These are phyloP conservation scores for Dromiciops gliroides DNA, from an alignment of 2,113 vertebrate species.

Conservation along the genomic window DNA sequence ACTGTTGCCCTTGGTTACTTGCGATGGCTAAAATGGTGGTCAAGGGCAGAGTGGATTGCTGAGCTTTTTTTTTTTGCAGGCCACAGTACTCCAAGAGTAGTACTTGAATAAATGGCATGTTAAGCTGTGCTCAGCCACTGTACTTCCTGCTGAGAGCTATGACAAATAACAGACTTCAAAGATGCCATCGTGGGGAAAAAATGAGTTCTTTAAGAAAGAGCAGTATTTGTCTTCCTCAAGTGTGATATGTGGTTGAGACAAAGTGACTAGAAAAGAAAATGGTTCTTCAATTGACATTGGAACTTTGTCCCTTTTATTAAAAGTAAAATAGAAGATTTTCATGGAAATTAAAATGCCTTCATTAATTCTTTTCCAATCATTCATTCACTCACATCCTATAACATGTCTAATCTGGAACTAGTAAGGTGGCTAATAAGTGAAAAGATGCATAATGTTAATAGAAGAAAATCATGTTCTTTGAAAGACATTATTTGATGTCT, in stretches of 20 bases:
- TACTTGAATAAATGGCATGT: conserved; percentile 71
- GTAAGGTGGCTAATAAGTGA: conserved; percentile 43
- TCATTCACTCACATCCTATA: background rate
- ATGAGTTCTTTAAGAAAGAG: conserved; percentile 64
- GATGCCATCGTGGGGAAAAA: conserved; percentile 59
- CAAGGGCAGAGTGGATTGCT: conserved; percentile 63
- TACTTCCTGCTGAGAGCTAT: conserved; percentile 62
- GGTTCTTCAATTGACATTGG: conserved; percentile 67
- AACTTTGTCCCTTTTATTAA: conserved; percentile 57
- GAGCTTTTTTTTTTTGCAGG: conserved; percentile 60
- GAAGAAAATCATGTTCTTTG: conserved; percentile 49
- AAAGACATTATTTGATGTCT: conserved; percentile 39
- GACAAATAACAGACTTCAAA: conserved; percentile 74
- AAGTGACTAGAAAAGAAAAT: conserved; percentile 67
- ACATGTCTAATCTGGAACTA: conserved; percentile 59
- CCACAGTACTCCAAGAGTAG: conserved; percentile 45
- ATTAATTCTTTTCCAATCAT: conserved; percentile 37
- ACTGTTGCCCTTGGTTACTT: conserved; percentile 34
- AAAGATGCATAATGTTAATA: conserved; percentile 58
- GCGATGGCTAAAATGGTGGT: conserved; percentile 32
- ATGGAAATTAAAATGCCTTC: conserved; percentile 36
- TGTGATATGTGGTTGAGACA: conserved; percentile 64
- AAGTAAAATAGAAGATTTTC: conserved; percentile 42
- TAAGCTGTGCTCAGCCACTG: conserved; percentile 68
- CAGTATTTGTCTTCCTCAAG: conserved; percentile 68